A percentile compares a stretch with the other conserved stretches of the same genome.
Conservation (phyloP, 2,797 vertebrate genomes). For the Protosalanx chinensis region DNA sequence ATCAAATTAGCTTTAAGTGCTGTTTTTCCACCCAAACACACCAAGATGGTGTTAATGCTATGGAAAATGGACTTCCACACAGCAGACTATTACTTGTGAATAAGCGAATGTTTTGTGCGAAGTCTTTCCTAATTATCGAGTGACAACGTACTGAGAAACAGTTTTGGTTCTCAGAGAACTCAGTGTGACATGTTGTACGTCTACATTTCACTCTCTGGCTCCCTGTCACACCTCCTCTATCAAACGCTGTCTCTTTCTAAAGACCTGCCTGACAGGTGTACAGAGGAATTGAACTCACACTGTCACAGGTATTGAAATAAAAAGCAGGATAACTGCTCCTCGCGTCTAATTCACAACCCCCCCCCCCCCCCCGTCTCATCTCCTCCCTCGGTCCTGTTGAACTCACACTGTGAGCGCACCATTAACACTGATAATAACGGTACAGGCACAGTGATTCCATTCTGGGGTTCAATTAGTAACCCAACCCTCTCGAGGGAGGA, state of each 20-base stretch:
- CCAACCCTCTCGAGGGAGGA: slow-evolving; percentile 15
- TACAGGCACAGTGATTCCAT: slow-evolving; percentile 23
- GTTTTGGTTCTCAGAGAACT: too few relatives aligned
- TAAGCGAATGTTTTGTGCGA: too few relatives aligned
- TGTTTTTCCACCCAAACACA: too few relatives aligned
- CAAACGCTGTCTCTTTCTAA: not conserved
- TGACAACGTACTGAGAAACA: too few relatives aligned
- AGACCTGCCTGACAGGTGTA: not conserved
- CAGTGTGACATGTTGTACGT: not conserved
- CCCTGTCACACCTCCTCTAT: not conserved
- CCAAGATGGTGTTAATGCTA: too few relatives aligned
- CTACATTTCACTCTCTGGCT: not conserved
- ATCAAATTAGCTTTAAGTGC: too few relatives aligned
- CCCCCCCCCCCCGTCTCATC: not conserved
- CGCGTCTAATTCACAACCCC: not conserved
- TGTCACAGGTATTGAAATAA: not conserved
- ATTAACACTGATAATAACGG: slow-evolving; percentile 12
- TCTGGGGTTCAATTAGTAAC: slow-evolving; percentile 38
- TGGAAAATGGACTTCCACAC: too few relatives aligned
- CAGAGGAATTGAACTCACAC: not conserved
- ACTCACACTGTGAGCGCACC: slow-evolving; percentile 13
- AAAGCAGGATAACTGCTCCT: not conserved
- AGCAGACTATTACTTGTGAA: too few relatives aligned
- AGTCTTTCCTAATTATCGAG: too few relatives aligned
- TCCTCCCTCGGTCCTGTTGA: not conserved